Evolutionary conservation across 1,140 invertebrate genomes (phyloP), one percentile per base, ranked within the genome.

Genomic region (Gonioctena quinquepunctata): DNA sequence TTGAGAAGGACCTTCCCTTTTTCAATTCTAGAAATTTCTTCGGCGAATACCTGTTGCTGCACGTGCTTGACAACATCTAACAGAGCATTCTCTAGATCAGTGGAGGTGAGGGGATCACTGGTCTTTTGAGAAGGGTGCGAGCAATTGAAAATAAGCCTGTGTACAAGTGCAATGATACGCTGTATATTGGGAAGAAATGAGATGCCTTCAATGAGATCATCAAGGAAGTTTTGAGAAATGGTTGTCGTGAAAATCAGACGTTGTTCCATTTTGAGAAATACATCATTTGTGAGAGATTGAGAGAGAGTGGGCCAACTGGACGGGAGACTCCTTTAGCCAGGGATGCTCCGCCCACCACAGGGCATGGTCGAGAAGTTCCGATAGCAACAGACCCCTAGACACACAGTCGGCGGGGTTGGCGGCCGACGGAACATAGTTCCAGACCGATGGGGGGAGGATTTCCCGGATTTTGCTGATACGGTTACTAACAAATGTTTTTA

Each of bases 331-430:
- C 33, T 5, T 4, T 42, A 67, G 57, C 65, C 65, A 67, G 18
- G 27, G 19, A 19, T 50, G 65, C 4, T 28, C 27, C 16, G 16
- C 4, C 65, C 65, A 67, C 52, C 65, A 67, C 3, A 67, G 25
- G 11, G 52, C 18, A 59, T 67, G 23, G 42, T 59, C 13, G 2
- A 18, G 5, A 0, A 83, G 50, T 13, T 28, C 56, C 33, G 4
- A 6, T 7, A 25, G 52, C 18, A 21, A 11, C 4, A 74, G n/a
- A 1, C 80, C 78, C 11, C 81, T 68, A 1, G 81, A 81, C 25
- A 80, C 33, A 11, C 77, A 19, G 66, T 83, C 80, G 0, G 80
- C 81, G 5, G 79, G 79, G 68, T 82, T 83, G 5, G 78, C 69
- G 1, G 74, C 13, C 0, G 77, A 69, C n/a, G 60, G 26, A 6